Evolutionary conservation across 1,140 invertebrate species (phyloP), one percentile per base, ranked within the genome.

Genomic region (Drosophila simulans): DNA sequence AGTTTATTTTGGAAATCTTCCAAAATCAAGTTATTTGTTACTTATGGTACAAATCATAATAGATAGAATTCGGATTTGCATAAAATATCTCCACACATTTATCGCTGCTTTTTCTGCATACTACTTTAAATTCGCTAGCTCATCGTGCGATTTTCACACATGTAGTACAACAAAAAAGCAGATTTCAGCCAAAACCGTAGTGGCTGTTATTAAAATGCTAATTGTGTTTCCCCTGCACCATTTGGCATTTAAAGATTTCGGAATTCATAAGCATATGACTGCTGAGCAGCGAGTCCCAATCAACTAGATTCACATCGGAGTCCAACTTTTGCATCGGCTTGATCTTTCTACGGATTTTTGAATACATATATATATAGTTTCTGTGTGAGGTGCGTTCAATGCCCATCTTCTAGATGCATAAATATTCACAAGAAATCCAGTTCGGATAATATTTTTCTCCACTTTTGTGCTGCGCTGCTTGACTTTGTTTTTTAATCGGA

Each of bases 351-450:
- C 48, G n/a, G 10, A 34, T 37, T 37, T 37, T 22, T 27, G 5
- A n/a, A 70, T 17, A 69, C 17, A 65, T 65, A 27, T 15, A 55
- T 46, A 17, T 51, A 22, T 45, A 11, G 39, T 22, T 22, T 22
- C 3, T 22, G 20, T 22, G 20, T 17, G 22, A 58, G 48, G 31
- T 58, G 72, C 72, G 72, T 76, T 71, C 70, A 66, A 55, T 88
- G 82, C 52, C 63, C 83, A 85, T 70, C 79, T 77, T 74, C 55
- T 81, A 66, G 53, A 69, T 81, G 64, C 71, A 75, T 75, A 81
- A 74, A 70, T 78, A 82, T 77, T 73, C 72, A 51, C 40, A 40
- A 53, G 53, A 56, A 57, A 83, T 65, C 73, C 45, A 72, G 77
- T 75, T 82, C 66, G 22, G 68, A 56, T 64, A 53, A 49, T 70